Evolutionary conservation across 2,113 vertebrate genomes (phyloP).

Genomic region (Urocitellus parryii): DNA sequence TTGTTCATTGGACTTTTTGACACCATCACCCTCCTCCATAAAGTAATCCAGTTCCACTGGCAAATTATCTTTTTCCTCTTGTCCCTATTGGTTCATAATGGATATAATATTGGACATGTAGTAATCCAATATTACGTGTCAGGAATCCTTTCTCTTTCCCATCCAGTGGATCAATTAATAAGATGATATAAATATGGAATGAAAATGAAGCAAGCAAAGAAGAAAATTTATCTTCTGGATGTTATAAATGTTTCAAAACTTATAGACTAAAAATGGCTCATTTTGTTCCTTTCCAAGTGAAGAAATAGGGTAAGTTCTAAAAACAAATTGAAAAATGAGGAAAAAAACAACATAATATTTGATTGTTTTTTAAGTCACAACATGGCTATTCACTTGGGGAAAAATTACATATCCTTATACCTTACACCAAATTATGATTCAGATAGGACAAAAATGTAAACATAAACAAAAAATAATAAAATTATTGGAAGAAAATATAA

Average conservation of each 20-base stretch:
- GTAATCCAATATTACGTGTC: neutral
- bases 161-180: neutral
- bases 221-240: neutral
- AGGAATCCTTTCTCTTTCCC: too few species aligned
- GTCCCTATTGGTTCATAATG: neutral
- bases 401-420: neutral
- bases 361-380: neutral
- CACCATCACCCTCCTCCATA: neutral
- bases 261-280: neutral
- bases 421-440: neutral
- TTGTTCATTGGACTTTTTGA: neutral
- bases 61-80: neutral
- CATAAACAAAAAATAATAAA: neutral
- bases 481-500: neutral
- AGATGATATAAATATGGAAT: neutral
- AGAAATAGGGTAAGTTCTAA: neutral
- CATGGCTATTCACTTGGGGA: neutral
- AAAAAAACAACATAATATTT: neutral
- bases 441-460: neutral
- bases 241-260: neutral
- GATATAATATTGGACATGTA: neutral
- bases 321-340: neutral
- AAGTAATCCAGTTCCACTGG: neutral
- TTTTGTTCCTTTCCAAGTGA: neutral
- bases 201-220: neutral